These are phyloP conservation scores for Trematocara zebra DNA, from an alignment of 2,113 vertebrate species.

Conservation along the genomic window DNA sequence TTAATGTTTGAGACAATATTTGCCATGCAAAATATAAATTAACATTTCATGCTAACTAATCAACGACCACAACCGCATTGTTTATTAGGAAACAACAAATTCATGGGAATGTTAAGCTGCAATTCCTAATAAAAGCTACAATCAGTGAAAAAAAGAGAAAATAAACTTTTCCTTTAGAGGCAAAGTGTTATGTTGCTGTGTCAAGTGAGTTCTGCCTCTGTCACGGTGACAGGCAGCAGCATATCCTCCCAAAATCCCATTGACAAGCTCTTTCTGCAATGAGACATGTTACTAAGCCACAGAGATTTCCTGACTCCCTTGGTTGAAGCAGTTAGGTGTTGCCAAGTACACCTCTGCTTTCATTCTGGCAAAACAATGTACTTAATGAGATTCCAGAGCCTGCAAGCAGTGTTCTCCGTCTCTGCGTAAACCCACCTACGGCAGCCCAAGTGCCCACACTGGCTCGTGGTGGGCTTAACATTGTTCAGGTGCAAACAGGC, in stretches of 20 bases:
- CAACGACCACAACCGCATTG: accelerated
- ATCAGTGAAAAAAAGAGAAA: neutral
- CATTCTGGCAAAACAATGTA: constrained; percentile 39
- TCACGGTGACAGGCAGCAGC: neutral
- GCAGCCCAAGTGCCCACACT: constrained; percentile 26
- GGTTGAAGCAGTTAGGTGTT: neutral
- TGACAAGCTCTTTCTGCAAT: constrained; percentile 28
- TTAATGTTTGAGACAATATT: neutral
- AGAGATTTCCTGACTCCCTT: constrained; percentile 31
- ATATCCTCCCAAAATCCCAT: constrained; percentile 34
- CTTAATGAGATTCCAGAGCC: constrained; percentile 49
- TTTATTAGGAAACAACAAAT: neutral
- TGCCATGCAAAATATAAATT: neutral
- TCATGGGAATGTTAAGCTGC: neutral
- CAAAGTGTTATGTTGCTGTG: neutral
- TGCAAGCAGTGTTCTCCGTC: constrained; percentile 15
- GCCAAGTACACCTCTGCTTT: constrained; percentile 58
- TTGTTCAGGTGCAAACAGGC: constrained; percentile 40
- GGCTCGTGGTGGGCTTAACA: constrained; percentile 6
- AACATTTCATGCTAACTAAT: neutral
- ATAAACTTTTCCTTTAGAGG: neutral
- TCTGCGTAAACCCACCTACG: constrained; percentile 19
- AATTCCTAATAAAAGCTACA: neutral
- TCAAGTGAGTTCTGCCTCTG: neutral
- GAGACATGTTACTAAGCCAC: constrained; percentile 25